Percentiles rank a stretch among this genome's conserved stretches.
These are phyloP conservation scores for Drosophila meridionalis DNA, from an alignment of 2,888 invertebrate genomes.

Conservation along the genomic window DNA sequence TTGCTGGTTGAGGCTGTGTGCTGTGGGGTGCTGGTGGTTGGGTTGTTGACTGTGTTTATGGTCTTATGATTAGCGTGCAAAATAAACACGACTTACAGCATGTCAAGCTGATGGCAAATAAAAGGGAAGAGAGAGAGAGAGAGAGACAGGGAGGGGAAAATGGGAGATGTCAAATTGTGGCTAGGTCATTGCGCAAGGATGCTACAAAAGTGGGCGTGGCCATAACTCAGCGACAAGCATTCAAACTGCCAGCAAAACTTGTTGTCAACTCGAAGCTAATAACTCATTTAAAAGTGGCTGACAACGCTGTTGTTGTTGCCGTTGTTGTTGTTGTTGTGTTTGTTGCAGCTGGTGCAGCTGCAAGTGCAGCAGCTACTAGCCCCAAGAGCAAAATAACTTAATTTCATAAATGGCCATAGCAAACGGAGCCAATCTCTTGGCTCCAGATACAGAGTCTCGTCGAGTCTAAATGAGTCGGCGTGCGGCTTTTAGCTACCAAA, in stretches of 20 bases:
- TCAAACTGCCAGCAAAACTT: slow-evolving; percentile 42
- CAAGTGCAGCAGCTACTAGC: slow-evolving; percentile 50
- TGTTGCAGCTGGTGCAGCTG: slow-evolving; percentile 37
- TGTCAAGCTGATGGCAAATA: background rate
- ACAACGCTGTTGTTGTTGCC: slow-evolving; percentile 44
- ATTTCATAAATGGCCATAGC: slow-evolving; percentile 83
- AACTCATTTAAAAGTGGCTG: slow-evolving; percentile 77
- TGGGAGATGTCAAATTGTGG: slow-evolving; percentile 33
- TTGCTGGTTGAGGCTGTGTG: background rate
- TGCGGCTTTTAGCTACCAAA: slow-evolving; percentile 65
- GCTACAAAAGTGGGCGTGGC: slow-evolving; percentile 68
- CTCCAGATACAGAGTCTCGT: slow-evolving; percentile 24
- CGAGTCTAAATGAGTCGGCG: slow-evolving; percentile 41
- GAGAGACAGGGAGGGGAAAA: background rate
- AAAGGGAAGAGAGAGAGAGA: background rate
- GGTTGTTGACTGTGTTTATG: slow-evolving; percentile 31
- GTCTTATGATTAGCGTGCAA: slow-evolving; percentile 76
- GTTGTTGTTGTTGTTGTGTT: slow-evolving; percentile 34
- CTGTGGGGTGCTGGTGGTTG: background rate
- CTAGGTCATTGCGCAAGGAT: slow-evolving; percentile 35
- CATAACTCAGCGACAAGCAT: slow-evolving; percentile 43
- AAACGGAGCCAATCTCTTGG: slow-evolving; percentile 31
- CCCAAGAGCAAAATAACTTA: slow-evolving; percentile 84
- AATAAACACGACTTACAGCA: slow-evolving; percentile 62
- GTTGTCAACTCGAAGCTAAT: slow-evolving; percentile 75